Evolutionary conservation across 1,140 invertebrate genomes (phyloP).

Genomic region (Bombus ignitus): DNA sequence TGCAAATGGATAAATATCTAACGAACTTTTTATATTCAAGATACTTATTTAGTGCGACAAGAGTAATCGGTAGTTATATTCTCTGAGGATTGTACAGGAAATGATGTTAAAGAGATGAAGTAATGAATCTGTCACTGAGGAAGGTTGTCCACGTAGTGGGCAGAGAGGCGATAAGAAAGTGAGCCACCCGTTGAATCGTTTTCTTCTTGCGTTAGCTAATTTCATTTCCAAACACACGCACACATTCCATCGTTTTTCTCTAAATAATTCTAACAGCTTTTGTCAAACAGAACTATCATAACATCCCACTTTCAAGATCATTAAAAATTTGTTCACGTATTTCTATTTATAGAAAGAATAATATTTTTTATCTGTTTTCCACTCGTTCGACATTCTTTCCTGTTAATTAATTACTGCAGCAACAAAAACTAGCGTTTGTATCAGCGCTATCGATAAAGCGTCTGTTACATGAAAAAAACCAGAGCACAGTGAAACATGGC

Average conservation of each 20-base stretch:
- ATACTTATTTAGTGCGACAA: neutral
- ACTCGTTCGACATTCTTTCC: constrained; percentile 6
- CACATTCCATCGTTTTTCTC: neutral
- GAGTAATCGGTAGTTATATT: constrained; percentile 20
- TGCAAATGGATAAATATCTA: neutral
- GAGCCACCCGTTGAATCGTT: neutral
- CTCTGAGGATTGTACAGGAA: constrained; percentile 46
- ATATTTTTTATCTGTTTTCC: neutral
- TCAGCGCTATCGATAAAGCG: neutral
- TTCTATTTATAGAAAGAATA: neutral
- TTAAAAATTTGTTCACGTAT: neutral
- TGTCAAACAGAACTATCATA: neutral
- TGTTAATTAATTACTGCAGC: constrained; percentile 52
- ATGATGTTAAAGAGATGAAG: constrained; percentile 7
- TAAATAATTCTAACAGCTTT: neutral
- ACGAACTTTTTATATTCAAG: neutral
- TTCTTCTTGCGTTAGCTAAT: neutral
- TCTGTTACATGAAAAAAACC: constrained; percentile 11
- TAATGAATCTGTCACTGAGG: constrained; percentile 47
- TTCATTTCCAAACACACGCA: neutral
- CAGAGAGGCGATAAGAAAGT: constrained; percentile 48
- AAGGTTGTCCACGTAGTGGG: constrained; percentile 39
- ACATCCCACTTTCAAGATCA: neutral
- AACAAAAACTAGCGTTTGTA: too few relatives aligned
- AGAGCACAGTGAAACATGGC: too few relatives aligned